Conservation (phyloP, 2,797 vertebrate genomes). For the Protosalanx chinensis region DNA sequence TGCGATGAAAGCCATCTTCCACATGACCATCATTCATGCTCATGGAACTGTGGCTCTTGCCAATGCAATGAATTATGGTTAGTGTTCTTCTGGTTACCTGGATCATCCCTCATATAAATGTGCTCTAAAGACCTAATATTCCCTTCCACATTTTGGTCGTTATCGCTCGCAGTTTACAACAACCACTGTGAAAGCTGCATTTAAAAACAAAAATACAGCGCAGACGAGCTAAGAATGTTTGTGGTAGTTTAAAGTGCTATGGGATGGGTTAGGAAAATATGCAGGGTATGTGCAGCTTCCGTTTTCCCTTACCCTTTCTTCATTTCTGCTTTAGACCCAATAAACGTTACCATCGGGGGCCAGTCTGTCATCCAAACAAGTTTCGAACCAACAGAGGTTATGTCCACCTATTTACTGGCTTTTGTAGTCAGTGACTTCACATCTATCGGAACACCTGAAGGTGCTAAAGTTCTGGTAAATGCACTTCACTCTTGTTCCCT, state of each 20-base stretch:
- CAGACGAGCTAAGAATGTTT: neutral
- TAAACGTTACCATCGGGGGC: rapidly evolving
- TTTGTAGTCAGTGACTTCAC: slow-evolving; percentile 83
- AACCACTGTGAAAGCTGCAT: neutral
- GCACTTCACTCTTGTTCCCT: neutral
- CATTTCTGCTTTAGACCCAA: slow-evolving; percentile 20
- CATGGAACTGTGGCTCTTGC: slow-evolving; percentile 68
- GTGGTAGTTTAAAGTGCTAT: neutral
- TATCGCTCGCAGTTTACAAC: neutral
- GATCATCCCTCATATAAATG: neutral
- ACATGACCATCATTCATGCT: slow-evolving; percentile 77
- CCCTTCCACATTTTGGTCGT: neutral
- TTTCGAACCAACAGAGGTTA: slow-evolving; percentile 77
- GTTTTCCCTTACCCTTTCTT: neutral
- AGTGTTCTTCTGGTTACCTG: slow-evolving; percentile 36
- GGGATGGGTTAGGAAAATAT: neutral
- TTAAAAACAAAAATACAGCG: neutral
- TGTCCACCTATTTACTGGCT: slow-evolving; percentile 92
- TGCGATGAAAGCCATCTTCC: slow-evolving; percentile 87
- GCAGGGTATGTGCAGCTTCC: neutral
- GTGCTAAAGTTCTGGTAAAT: slow-evolving; percentile 51
- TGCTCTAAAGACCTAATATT: neutral
- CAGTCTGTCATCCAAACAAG: slow-evolving; percentile 37
- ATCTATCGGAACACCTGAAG: rapidly evolving
- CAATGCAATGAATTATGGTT: slow-evolving; percentile 75